A percentile compares a stretch with the other conserved stretches of the same genome.
These are phyloP conservation scores for Lepidocyrtoides sp. DNA, from an alignment of 2,888 invertebrate genomes.

Conservation along the genomic window DNA sequence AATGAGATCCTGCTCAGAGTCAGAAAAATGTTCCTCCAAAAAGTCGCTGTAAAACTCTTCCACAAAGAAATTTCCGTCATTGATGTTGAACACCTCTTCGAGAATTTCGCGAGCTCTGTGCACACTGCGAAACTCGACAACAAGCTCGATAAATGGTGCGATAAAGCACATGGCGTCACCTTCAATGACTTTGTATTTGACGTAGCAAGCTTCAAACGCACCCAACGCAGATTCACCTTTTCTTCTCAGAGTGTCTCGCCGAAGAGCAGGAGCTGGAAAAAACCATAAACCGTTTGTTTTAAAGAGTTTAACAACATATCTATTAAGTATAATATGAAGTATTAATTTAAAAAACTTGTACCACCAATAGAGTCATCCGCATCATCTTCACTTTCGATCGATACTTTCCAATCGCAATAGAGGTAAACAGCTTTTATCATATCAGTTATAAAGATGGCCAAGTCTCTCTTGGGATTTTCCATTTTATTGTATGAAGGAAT, in stretches of 20 bases:
- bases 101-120: constrained; percentile 69
- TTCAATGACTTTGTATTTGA: constrained; percentile 36
- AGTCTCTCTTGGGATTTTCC: constrained; percentile 69
- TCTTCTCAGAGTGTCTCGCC: constrained; percentile 29
- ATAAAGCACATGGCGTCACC: constrained; percentile 81
- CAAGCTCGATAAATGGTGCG: constrained; percentile 79
- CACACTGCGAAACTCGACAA: constrained; percentile 53
- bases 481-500: neutral
- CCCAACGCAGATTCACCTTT: constrained; percentile 74
- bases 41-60: constrained; percentile 76
- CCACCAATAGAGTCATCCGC: neutral
- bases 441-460: constrained; percentile 62
- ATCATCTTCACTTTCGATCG: neutral
- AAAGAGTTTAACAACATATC: no score
- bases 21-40: constrained; percentile 64
- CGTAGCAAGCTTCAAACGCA: constrained; percentile 66
- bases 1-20: neutral
- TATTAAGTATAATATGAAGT: no score
- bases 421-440: constrained; percentile 69
- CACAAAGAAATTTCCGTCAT: constrained; percentile 75
- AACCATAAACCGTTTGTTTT: no score
- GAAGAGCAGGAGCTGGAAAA: no score
- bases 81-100: constrained; percentile 50
- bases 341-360: neutral
- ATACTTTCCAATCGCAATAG: constrained; percentile 68